A percentile compares a stretch with the other conserved stretches of the same genome.
Conservation (phyloP, 2,797 vertebrate species). For the Myiotriccus ornatus region DNA sequence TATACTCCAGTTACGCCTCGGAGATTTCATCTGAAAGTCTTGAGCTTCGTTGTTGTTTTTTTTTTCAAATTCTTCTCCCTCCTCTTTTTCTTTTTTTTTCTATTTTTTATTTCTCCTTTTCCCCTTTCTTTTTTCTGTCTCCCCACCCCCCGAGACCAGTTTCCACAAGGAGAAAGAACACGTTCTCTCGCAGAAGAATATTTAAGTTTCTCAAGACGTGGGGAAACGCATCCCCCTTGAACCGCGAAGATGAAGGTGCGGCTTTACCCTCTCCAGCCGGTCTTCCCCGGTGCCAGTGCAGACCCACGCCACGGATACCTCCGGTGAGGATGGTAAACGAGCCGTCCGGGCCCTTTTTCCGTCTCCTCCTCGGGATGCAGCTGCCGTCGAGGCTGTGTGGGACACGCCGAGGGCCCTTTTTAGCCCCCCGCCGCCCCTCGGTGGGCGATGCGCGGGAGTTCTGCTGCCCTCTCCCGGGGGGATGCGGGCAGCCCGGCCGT, state of each 20-base stretch:
- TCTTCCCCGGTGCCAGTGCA: not conserved
- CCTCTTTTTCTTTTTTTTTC: rapidly evolving
- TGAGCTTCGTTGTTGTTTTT: rapidly evolving
- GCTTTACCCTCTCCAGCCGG: not conserved
- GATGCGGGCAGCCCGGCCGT: not conserved
- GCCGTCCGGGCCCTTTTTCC: not conserved
- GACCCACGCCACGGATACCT: not conserved
- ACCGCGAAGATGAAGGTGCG: not conserved
- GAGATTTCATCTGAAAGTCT: not conserved
- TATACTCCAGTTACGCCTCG: not conserved
- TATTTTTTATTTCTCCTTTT: rapidly evolving
- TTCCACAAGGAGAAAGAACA: not conserved
- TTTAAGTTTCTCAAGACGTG: not conserved
- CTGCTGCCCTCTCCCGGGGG: conserved; percentile 63
- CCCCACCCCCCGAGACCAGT: rapidly evolving
- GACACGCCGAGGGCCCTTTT: not conserved
- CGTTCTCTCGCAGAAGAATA: not conserved
- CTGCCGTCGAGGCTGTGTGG: not conserved
- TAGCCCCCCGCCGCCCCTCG: not conserved
- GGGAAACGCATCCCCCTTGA: not conserved
- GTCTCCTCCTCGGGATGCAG: not conserved
- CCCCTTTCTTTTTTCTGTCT: not conserved
- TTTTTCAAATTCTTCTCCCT: rapidly evolving
- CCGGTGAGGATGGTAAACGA: not conserved
- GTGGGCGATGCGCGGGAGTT: not conserved